Conservation (phyloP, 64 coral and sea anemone species). For the Acropora yongei region DNA sequence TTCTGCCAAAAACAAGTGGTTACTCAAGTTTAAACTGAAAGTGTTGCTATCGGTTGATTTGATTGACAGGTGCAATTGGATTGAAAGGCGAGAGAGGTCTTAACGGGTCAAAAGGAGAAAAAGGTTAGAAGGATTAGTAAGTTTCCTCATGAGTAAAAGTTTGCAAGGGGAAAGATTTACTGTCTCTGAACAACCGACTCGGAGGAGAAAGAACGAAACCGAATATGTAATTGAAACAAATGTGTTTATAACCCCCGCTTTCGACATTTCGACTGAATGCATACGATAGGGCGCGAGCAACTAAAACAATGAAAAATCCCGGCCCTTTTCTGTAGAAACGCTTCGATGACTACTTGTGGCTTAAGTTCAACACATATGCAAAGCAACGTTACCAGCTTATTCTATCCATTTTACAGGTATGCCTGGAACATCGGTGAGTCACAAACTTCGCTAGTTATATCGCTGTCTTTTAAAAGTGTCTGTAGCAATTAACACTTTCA, state of each 20-base stretch:
- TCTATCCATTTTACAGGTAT: neutral
- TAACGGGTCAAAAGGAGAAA: constrained; percentile 25
- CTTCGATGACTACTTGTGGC: too few species aligned
- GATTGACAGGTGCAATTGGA: neutral
- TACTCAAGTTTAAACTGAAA: neutral
- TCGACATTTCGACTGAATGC: too few species aligned
- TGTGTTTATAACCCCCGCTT: neutral
- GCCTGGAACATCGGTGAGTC: constrained; percentile 21
- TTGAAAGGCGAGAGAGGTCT: neutral
- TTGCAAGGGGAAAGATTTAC: neutral
- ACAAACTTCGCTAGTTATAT: neutral
- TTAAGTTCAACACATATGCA: neutral
- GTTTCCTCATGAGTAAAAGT: neutral
- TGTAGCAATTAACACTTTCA: neutral
- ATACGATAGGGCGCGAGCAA: too few species aligned
- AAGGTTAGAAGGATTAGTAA: constrained; percentile 1
- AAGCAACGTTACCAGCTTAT: neutral
- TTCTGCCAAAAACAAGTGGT: neutral
- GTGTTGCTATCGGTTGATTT: neutral
- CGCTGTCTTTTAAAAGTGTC: neutral
- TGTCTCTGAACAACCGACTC: neutral
- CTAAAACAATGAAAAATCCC: too few species aligned
- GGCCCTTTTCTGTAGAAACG: too few species aligned
- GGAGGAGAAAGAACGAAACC: neutral
- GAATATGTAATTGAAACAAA: neutral